Percentiles rank a stretch among this genome's conserved stretches.
Evolutionary conservation across 2,113 vertebrate genomes (phyloP).

Genomic region (Natator depressus): DNA sequence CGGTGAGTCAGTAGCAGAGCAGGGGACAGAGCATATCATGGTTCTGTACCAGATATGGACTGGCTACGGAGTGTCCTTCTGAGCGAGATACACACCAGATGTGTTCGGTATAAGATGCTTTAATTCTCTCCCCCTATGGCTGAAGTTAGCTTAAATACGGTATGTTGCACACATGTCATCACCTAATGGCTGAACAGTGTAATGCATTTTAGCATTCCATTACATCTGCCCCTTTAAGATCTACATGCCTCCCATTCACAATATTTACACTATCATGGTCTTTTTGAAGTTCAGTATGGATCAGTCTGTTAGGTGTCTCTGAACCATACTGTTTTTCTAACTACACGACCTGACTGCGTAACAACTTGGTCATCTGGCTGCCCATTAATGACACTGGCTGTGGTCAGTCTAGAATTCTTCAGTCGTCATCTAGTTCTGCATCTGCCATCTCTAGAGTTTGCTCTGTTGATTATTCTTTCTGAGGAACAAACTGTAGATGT

Average conservation of each 20-base stretch:
- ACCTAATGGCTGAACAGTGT: background rate
- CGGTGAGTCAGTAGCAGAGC: background rate
- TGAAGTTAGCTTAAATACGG: background rate
- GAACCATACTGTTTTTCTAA: background rate
- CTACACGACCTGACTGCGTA: background rate
- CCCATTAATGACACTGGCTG: background rate
- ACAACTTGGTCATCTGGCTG: background rate
- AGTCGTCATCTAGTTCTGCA: background rate
- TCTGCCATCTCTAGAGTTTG: background rate
- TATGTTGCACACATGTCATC: too few species aligned
- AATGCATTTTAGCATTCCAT: background rate
- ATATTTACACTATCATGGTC: background rate
- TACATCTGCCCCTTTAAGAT: background rate
- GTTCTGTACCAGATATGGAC: background rate
- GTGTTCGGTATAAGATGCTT: background rate
- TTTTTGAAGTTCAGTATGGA: background rate
- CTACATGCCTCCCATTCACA: background rate
- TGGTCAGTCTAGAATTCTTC: background rate
- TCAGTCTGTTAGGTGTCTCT: background rate
- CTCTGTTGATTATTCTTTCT: background rate
- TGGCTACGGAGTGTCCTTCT: background rate
- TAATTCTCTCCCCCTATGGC: background rate
- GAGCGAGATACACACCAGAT: background rate
- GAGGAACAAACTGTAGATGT: background rate
- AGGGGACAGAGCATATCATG: background rate